Conservation (phyloP, 2,888 invertebrate species). For the Mythimna impura region DNA sequence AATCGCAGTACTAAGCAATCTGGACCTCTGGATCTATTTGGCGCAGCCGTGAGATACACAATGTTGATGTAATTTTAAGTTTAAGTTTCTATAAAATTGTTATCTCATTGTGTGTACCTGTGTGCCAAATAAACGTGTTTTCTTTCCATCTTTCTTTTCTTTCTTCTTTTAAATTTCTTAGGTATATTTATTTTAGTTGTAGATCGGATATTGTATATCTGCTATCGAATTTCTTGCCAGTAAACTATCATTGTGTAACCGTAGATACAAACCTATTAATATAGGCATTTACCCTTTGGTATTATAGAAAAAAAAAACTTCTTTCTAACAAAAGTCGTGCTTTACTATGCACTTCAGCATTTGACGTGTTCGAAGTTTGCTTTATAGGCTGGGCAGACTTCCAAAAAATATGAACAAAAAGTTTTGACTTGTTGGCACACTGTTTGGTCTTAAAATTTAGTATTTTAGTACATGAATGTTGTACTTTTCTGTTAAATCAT, state of each 20-base stretch:
- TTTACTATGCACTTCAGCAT: slow-evolving; percentile 16
- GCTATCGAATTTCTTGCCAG: too few species aligned
- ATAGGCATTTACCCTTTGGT: background rate
- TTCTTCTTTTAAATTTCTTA: too few species aligned
- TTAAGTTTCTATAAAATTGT: too few species aligned
- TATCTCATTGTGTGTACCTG: too few species aligned
- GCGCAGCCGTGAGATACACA: too few species aligned
- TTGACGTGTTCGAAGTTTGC: slow-evolving; percentile 7
- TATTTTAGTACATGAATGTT: slow-evolving; percentile 12
- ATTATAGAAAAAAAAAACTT: background rate
- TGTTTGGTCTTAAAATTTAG: slow-evolving; percentile 28
- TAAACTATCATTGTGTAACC: background rate
- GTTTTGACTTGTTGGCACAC: slow-evolving; percentile 23
- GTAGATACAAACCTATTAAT: background rate
- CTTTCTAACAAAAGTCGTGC: background rate
- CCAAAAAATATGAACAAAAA: slow-evolving; percentile 43
- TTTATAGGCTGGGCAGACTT: slow-evolving; percentile 23
- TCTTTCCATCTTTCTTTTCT: too few species aligned
- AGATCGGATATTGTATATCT: too few species aligned
- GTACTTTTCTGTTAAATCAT: slow-evolving; percentile 15
- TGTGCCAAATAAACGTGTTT: too few species aligned
- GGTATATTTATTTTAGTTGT: too few species aligned
- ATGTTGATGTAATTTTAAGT: too few species aligned
- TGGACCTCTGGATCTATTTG: too few species aligned
- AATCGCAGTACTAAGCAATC: too few species aligned